phyloP scores from a whole-genome alignment of 2,888 invertebrate species.

The Deilephila elpenor region DNA sequence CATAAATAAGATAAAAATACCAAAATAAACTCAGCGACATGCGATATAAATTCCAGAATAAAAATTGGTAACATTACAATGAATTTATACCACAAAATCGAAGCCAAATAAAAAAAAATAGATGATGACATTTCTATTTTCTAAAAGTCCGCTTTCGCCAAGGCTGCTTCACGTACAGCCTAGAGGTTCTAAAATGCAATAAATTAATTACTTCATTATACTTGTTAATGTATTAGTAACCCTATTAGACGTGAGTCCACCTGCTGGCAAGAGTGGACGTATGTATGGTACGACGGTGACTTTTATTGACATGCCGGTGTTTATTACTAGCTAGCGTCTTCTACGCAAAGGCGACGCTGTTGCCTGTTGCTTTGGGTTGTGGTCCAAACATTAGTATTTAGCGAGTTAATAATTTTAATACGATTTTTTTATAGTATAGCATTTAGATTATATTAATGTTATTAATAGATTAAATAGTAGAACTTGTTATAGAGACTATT shows the following conservation, averaged over 20 bases:
- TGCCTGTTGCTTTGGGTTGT: slow-evolving; percentile 47
- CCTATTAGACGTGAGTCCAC: slow-evolving; percentile 63
- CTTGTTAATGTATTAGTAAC: slow-evolving; percentile 38
- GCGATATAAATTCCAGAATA: too few relatives aligned
- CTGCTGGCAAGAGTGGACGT: slow-evolving; percentile 70
- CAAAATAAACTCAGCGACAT: too few relatives aligned
- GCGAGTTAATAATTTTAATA: slow-evolving; percentile 1
- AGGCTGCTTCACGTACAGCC: neutral
- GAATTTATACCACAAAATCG: too few relatives aligned
- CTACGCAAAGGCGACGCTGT: slow-evolving; percentile 56
- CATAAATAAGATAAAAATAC: too few relatives aligned
- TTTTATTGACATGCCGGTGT: slow-evolving; percentile 77
- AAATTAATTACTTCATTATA: slow-evolving; percentile 21
- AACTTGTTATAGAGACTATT: too few relatives aligned
- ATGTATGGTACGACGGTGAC: slow-evolving; percentile 74
- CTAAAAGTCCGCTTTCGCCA: neutral
- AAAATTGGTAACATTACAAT: slow-evolving; percentile 4
- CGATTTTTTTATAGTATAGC: too few relatives aligned
- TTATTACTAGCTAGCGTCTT: slow-evolving; percentile 68
- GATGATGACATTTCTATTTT: neutral
- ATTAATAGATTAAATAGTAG: too few relatives aligned
- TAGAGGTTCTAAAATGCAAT: neutral
- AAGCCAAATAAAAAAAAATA: too few relatives aligned
- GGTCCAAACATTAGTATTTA: slow-evolving; percentile 36
- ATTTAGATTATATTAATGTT: too few relatives aligned